Percentiles rank a stretch among this genome's conserved stretches.
phyloP scores from a whole-genome alignment of 92 coral and sea anemone species.

The Paramuricea clavata region DNA sequence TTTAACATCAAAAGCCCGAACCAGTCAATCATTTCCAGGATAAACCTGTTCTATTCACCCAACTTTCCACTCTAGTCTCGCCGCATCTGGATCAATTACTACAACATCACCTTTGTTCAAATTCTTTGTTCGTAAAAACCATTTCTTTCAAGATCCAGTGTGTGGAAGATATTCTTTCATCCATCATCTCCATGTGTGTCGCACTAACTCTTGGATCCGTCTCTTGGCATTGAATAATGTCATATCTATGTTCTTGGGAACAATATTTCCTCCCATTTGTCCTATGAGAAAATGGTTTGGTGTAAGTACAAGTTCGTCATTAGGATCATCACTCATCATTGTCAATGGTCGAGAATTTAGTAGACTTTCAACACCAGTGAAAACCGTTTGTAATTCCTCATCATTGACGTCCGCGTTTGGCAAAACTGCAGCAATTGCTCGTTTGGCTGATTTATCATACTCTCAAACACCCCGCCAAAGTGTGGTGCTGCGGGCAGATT shows the following conservation, averaged over 20 bases:
- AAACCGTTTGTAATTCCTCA: slow-evolving; percentile 48
- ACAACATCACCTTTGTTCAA: slow-evolving; percentile 42
- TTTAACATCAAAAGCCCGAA: slow-evolving; percentile 58
- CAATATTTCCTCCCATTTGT: slow-evolving; percentile 75
- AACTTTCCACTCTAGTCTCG: slow-evolving; percentile 59
- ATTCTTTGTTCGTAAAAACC: slow-evolving; percentile 29
- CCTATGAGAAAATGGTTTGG: slow-evolving; percentile 73
- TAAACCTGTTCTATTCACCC: slow-evolving; percentile 46
- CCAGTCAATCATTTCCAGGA: slow-evolving; percentile 61
- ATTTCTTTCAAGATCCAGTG: slow-evolving; percentile 57
- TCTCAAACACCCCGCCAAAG: slow-evolving; percentile 40
- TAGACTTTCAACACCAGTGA: not conserved
- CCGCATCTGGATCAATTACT: slow-evolving; percentile 45
- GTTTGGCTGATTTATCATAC: slow-evolving; percentile 71
- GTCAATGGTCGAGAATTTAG: not conserved
- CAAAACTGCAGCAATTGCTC: slow-evolving; percentile 49
- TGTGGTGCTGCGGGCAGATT: not conserved
- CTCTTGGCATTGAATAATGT: slow-evolving; percentile 46
- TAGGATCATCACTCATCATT: not conserved
- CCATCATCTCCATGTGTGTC: slow-evolving; percentile 71
- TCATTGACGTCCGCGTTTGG: slow-evolving; percentile 49
- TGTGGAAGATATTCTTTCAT: slow-evolving; percentile 61
- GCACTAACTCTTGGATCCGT: slow-evolving; percentile 60
- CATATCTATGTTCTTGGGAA: slow-evolving; percentile 39
- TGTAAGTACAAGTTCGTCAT: slow-evolving; percentile 15